phyloP scores from a whole-genome alignment of 2,797 vertebrate genomes.

The Chrosomus eos region DNA sequence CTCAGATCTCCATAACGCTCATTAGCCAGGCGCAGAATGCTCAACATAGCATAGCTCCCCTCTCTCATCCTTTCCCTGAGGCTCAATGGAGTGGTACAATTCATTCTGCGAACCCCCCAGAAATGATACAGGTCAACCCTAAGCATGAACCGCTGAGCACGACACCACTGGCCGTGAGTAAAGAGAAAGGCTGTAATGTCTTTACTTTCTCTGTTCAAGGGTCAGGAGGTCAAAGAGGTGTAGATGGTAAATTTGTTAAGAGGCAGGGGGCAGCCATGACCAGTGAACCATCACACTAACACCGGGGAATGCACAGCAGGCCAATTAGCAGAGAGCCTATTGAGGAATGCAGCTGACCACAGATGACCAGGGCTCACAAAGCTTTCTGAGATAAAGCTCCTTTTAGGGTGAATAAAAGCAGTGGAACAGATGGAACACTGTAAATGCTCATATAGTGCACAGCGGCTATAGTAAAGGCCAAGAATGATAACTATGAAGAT shows the following conservation, averaged over 20 bases:
- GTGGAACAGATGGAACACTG: conserved; percentile 3
- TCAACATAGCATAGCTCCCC: conserved; percentile 39
- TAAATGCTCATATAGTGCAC: neutral
- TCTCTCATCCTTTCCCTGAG: neutral
- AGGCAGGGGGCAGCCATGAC: conserved; percentile 54
- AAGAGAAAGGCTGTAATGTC: conserved; percentile 31
- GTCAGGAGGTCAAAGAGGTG: conserved; percentile 50
- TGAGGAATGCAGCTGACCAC: conserved; percentile 73
- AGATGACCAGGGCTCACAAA: conserved; percentile 34
- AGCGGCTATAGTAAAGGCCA: neutral
- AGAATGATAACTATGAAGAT: too few relatives aligned
- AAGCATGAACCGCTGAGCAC: conserved; percentile 33
- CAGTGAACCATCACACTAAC: conserved; percentile 72
- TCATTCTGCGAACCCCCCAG: conserved; percentile 13
- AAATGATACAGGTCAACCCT: conserved; percentile 42
- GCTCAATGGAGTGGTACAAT: conserved; percentile 26
- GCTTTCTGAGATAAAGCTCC: neutral
- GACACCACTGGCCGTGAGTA: conserved; percentile 17
- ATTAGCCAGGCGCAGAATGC: conserved; percentile 40
- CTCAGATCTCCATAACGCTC: conserved; percentile 41
- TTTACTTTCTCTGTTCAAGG: conserved; percentile 37
- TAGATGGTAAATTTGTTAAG: conserved; percentile 61
- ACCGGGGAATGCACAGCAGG: conserved; percentile 76
- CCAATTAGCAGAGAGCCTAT: conserved; percentile 79
- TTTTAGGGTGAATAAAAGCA: conserved; percentile 2